Conservation (phyloP, 2,888 invertebrate genomes). For the Drosophila pegasa region DNA sequence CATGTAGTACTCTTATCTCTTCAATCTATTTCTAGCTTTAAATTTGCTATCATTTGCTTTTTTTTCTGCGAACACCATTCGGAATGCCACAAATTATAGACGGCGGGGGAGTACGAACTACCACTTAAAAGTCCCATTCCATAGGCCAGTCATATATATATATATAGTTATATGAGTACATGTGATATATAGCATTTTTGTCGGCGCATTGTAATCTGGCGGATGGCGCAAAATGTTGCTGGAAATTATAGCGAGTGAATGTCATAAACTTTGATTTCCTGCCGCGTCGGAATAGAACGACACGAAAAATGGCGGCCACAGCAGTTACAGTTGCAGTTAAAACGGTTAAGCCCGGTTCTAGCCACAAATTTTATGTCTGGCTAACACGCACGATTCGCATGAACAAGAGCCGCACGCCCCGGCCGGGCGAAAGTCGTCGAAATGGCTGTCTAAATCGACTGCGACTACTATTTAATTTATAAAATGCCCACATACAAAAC, state of each 20-base stretch:
- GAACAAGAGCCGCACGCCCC: neutral
- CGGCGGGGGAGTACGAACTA: neutral
- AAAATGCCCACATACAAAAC: slow-evolving; percentile 56
- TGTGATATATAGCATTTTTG: slow-evolving; percentile 13
- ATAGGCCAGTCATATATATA: neutral
- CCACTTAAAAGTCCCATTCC: slow-evolving; percentile 8
- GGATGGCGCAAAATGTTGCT: slow-evolving; percentile 35
- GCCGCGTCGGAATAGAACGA: slow-evolving; percentile 40
- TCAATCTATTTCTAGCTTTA: neutral
- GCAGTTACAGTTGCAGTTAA: slow-evolving; percentile 49
- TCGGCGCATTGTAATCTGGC: slow-evolving; percentile 22
- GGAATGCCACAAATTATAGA: neutral
- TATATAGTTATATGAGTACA: slow-evolving; percentile 1
- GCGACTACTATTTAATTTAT: slow-evolving; percentile 74
- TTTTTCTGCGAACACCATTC: neutral
- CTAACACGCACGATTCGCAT: slow-evolving; percentile 63
- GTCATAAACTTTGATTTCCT: slow-evolving; percentile 77
- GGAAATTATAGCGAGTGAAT: slow-evolving; percentile 66
- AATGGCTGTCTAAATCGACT: slow-evolving; percentile 64
- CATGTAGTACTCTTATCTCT: too few relatives aligned
- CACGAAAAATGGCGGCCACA: slow-evolving; percentile 66
- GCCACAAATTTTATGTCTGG: slow-evolving; percentile 70
- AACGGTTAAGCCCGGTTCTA: slow-evolving; percentile 49
- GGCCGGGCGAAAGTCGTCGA: neutral
- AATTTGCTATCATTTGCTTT: neutral